Evolutionary conservation across 1,140 invertebrate genomes (phyloP).

Genomic region (Acyrthosiphon pisum): DNA sequence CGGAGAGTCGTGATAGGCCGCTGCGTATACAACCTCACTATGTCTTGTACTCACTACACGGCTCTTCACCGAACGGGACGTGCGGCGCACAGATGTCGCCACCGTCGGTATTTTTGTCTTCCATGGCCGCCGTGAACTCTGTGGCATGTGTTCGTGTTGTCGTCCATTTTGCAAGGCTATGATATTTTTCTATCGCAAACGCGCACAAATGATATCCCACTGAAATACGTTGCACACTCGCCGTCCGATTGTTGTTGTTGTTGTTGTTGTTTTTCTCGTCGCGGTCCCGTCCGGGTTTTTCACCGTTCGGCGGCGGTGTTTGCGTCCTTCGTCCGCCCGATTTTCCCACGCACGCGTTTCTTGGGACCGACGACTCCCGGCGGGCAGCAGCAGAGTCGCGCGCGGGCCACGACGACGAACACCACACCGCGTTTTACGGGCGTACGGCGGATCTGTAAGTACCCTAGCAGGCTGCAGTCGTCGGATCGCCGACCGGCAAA

Average conservation of each 20-base stretch:
- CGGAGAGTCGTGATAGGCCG: too few species aligned
- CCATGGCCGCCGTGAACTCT: slow-evolving; percentile 62
- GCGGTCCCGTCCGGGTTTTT: slow-evolving; percentile 7
- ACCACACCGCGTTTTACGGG: background rate
- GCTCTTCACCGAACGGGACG: too few species aligned
- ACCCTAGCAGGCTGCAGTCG: background rate
- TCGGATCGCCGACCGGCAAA: background rate
- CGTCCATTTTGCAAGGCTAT: slow-evolving; percentile 73
- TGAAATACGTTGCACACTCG: slow-evolving; percentile 20
- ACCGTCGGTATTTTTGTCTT: slow-evolving; percentile 5
- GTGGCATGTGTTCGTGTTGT: slow-evolving; percentile 72
- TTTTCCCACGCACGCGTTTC: background rate
- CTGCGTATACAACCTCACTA: too few species aligned
- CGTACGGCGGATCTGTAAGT: background rate
- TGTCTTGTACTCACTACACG: too few species aligned
- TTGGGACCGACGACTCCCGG: background rate
- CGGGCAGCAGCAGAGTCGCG: background rate
- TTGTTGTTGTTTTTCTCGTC: slow-evolving; percentile 11
- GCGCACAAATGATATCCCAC: slow-evolving; percentile 37
- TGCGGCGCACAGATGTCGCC: background rate
- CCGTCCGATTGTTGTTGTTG: slow-evolving; percentile 32
- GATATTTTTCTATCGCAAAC: slow-evolving; percentile 63
- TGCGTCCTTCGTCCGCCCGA: background rate
- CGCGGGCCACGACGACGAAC: background rate
- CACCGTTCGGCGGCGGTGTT: slow-evolving; percentile 1